Evolutionary conservation across 2,888 invertebrate species (phyloP).

Genomic region (Romanomermis culicivorax): DNA sequence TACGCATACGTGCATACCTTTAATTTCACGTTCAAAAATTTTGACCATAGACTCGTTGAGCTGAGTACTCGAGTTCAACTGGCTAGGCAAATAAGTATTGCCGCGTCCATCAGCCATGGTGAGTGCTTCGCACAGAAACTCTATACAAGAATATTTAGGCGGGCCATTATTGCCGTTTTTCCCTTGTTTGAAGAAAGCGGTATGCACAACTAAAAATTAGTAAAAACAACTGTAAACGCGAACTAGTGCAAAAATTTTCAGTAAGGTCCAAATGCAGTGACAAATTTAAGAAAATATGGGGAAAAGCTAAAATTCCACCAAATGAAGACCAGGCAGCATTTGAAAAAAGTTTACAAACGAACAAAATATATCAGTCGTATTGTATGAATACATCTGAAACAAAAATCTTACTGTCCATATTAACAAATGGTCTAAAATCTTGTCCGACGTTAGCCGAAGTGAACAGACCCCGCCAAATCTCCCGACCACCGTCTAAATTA

Average conservation of each 20-base stretch:
- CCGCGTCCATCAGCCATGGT: background rate
- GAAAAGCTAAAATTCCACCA: no score
- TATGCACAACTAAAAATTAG: background rate
- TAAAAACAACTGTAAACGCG: no score
- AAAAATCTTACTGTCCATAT: slow-evolving; percentile 18
- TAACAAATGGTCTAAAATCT: slow-evolving; percentile 19
- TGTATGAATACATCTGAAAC: no score
- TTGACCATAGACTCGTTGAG: background rate
- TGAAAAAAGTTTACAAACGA: no score
- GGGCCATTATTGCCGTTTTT: background rate
- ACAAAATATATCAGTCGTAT: no score
- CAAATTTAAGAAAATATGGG: no score
- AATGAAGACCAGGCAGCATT: no score
- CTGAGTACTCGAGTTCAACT: background rate
- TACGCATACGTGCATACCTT: no score
- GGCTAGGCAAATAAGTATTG: background rate
- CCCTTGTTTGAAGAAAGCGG: background rate
- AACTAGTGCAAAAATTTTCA: no score
- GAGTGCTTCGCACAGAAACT: background rate
- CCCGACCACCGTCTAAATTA: slow-evolving; percentile 24
- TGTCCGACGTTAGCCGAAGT: slow-evolving; percentile 20
- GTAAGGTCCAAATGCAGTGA: no score
- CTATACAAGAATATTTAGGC: no score
- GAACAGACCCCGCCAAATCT: slow-evolving; percentile 26
- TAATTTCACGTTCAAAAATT: background rate